These are phyloP conservation scores for Oscheius sp. DNA, from an alignment of 2,888 invertebrate species.

Conservation along the genomic window DNA sequence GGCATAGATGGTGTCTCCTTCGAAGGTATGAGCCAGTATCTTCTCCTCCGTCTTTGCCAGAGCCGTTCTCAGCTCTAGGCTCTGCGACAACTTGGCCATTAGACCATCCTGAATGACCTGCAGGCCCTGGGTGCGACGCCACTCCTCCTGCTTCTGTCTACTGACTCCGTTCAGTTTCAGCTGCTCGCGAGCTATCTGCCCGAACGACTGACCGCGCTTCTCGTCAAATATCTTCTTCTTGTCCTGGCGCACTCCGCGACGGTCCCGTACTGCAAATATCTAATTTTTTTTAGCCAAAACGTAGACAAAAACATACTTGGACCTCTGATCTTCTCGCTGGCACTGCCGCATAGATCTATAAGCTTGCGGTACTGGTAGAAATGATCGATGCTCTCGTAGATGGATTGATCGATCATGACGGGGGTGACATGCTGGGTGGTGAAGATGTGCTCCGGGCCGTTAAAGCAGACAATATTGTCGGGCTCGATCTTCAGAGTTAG, in stretches of 20 bases:
- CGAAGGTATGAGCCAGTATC: constrained; percentile 56
- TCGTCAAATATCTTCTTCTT: constrained; percentile 26
- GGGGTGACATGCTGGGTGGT: constrained; percentile 58
- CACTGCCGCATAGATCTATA: constrained; percentile 41
- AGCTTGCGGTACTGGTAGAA: constrained; percentile 59
- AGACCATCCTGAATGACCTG: constrained; percentile 39
- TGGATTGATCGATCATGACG: constrained; percentile 49
- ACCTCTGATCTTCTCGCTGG: constrained; percentile 40
- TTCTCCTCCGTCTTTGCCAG: constrained; percentile 52
- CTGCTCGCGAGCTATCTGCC: constrained; percentile 22
- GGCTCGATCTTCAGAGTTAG: constrained; percentile 40
- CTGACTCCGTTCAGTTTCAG: constrained; percentile 22
- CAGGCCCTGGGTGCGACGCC: constrained; percentile 53
- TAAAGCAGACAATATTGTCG: constrained; percentile 54
- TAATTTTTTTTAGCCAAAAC: background rate
- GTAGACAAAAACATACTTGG: constrained; percentile 16
- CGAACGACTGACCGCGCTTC: constrained; percentile 12
- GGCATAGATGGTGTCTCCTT: constrained; percentile 53
- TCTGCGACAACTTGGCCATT: constrained; percentile 51
- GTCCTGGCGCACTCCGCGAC: constrained; percentile 40
- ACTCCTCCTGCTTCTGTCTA: constrained; percentile 37
- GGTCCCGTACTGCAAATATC: constrained; percentile 41
- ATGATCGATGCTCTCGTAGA: constrained; percentile 59
- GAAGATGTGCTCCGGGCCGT: constrained; percentile 54
- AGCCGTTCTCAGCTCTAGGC: constrained; percentile 51